A percentile compares a stretch with the other conserved stretches of the same genome.
Evolutionary conservation across 2,888 invertebrate genomes (phyloP).

Genomic region (Lepetodrilus schrolli): DNA sequence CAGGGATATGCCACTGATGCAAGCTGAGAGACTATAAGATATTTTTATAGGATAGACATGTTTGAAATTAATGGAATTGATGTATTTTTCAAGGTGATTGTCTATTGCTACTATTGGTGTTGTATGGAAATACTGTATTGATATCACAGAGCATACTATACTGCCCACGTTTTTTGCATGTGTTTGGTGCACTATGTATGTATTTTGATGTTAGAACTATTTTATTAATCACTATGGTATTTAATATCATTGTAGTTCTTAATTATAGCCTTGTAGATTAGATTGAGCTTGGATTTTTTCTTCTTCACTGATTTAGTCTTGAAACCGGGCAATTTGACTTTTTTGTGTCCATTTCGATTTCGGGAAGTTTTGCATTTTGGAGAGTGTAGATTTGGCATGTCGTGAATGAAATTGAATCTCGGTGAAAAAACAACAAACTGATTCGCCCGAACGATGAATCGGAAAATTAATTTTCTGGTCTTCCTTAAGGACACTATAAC

Average conservation of each 20-base stretch:
- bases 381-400: slow-evolving; percentile 7
- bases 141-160: slow-evolving; percentile 1
- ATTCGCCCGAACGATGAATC: too few relatives aligned
- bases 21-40: slow-evolving; percentile 11
- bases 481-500: too few relatives aligned
- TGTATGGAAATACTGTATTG: neutral
- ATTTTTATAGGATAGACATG: slow-evolving; percentile 26
- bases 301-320: slow-evolving; percentile 12
- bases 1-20: slow-evolving; percentile 22
- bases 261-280: neutral
- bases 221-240: slow-evolving; percentile 27
- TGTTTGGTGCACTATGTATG: slow-evolving; percentile 21
- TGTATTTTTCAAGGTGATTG: slow-evolving; percentile 28
- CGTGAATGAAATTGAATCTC: too few relatives aligned
- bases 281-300: neutral
- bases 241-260: slow-evolving; percentile 26
- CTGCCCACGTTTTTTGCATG: neutral
- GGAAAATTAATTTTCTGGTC: too few relatives aligned
- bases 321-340: slow-evolving; percentile 7
- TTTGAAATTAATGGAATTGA: slow-evolving; percentile 22
- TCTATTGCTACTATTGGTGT: neutral
- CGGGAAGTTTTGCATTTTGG: neutral
- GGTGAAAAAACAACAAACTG: too few relatives aligned
- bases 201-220: neutral
- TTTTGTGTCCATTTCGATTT: slow-evolving; percentile 30